Evolutionary conservation across 2,113 vertebrate genomes (phyloP), one percentile per base, ranked within the genome.

Genomic region (Actenoides lindsayi): DNA sequence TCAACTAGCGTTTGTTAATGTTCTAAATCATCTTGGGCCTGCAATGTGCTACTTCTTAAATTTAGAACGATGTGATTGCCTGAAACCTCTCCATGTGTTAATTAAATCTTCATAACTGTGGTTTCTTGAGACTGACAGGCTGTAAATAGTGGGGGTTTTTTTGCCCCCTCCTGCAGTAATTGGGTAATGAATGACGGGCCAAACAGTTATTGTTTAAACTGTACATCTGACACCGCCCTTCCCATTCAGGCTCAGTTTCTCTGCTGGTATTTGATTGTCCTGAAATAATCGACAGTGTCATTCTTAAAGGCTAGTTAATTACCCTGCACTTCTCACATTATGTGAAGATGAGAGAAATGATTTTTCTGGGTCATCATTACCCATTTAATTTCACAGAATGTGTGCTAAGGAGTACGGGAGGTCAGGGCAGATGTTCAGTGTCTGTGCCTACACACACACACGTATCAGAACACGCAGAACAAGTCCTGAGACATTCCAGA

Each of bases 41-140:
- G 88, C 93, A 93, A 93, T 53, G 76, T 90, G 88, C 83, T 84
- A 27, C 93, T 94, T 37, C 94, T 97, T 83, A 94, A 94, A 95
- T 94, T 80, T 89, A 96, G 92, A 94, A 89, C 3, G 35, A 81
- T 76, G 73, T 76, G 78, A 97, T 95, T 94, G 95, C 95, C 87
- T 86, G 62, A 88, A 95, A 71, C 80, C 73, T 95, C 82, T 96
- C 74, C 60, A 63, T 70, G 79, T 83, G 91, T 87, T 96, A 94
- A 95, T 95, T 97, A 92, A 95, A 96, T 96, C 91, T 94, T 96
- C 86, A 56, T 96, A 96, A 86, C 95, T 90, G 92, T 93, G 88
- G 59, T 93, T 94, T 93, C 86, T 93, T 83, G 74, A 94, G 89
- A 93, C 76, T 91, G 77, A 82, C 77, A 94, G 91, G 78, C 95